Percentiles rank a stretch among this genome's conserved stretches.
Evolutionary conservation across 2,888 invertebrate species (phyloP).

Genomic region (Drosophila neonasuta): DNA sequence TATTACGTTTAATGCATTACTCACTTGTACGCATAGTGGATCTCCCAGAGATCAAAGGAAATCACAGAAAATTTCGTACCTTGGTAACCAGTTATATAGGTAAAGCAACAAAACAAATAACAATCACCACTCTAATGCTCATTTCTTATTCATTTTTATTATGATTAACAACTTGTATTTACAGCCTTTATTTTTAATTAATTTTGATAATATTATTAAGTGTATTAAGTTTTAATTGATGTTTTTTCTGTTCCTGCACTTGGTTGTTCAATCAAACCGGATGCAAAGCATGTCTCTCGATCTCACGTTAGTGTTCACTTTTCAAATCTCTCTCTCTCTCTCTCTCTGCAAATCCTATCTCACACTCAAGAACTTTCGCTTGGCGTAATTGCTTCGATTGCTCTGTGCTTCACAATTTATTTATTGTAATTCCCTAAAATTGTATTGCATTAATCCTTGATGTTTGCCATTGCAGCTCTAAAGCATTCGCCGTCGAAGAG

Average conservation of each 20-base stretch:
- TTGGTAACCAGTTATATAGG: slow-evolving; percentile 99
- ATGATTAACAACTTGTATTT: neutral
- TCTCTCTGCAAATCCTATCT: slow-evolving; percentile 25
- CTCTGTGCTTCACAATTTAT: slow-evolving; percentile 21
- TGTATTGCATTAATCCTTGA: slow-evolving; percentile 12
- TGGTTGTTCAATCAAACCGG: slow-evolving; percentile 51
- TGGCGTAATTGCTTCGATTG: slow-evolving; percentile 53
- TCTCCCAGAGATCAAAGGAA: slow-evolving; percentile 98
- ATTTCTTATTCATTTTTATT: neutral
- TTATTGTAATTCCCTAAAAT: neutral
- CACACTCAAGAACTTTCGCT: slow-evolving; percentile 27
- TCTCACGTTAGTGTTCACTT: slow-evolving; percentile 63
- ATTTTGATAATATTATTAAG: neutral
- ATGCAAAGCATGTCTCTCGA: slow-evolving; percentile 70
- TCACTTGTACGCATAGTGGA: slow-evolving; percentile 88
- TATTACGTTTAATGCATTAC: slow-evolving; percentile 81
- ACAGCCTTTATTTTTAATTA: slow-evolving; percentile 2
- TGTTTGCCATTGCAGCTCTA: slow-evolving; percentile 86
- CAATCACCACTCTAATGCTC: slow-evolving; percentile 9
- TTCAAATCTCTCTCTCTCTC: neutral
- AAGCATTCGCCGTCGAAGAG: slow-evolving; percentile 98
- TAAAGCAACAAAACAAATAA: slow-evolving; percentile 83
- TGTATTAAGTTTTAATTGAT: slow-evolving; percentile 17
- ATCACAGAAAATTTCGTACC: slow-evolving; percentile 99
- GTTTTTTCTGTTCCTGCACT: slow-evolving; percentile 32